Percentiles rank a stretch among this genome's conserved stretches.
Conservation (phyloP, 2,113 vertebrate genomes). For the Boleophthalmus pectinirostris region DNA sequence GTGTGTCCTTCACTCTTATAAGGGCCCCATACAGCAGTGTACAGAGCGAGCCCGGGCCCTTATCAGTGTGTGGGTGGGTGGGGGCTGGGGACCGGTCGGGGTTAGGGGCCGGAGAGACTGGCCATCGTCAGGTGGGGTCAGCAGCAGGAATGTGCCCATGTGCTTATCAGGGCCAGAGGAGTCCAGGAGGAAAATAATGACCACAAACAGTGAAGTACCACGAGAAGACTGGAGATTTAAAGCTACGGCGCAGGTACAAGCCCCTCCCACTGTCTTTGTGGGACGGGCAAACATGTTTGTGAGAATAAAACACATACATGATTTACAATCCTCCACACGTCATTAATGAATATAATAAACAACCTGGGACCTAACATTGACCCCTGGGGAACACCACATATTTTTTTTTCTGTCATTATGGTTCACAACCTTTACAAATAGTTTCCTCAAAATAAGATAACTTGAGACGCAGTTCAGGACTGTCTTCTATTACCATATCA, state of each 20-base stretch:
- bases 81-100: conserved; percentile 34
- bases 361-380: not conserved
- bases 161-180: conserved; percentile 74
- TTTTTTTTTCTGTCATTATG: not conserved
- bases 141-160: conserved; percentile 66
- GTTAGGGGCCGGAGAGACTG: conserved; percentile 59
- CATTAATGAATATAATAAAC: not conserved
- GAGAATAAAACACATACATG: too few species aligned
- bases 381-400: not conserved
- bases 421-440: not conserved
- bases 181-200: conserved; percentile 61
- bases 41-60: conserved; percentile 56
- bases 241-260: conserved; percentile 43
- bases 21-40: conserved; percentile 36
- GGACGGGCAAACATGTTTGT: not conserved
- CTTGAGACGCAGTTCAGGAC: too few species aligned
- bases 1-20: not conserved
- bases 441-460: too few species aligned
- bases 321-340: too few species aligned
- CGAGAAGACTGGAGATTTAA: conserved; percentile 63
- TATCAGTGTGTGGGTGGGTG: conserved; percentile 50
- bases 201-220: conserved; percentile 37
- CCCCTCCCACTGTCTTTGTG: conserved; percentile 42
- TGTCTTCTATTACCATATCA: too few species aligned
- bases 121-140: conserved; percentile 78